Conservation (phyloP, 2,113 vertebrate species). For the Nestor notabilis region DNA sequence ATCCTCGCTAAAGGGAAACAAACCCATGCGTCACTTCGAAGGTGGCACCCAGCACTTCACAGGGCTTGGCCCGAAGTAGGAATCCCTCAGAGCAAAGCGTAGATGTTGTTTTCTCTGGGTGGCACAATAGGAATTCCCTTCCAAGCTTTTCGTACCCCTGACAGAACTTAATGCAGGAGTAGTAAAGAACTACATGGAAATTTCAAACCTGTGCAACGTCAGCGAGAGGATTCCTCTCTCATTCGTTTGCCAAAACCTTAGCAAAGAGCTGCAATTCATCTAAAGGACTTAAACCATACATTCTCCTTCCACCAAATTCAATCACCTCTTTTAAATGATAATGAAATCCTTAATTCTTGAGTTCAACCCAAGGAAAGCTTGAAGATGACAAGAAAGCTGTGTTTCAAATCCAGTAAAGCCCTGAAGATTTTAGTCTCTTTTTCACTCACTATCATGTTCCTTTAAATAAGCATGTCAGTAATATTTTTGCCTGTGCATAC, state of each 20-base stretch:
- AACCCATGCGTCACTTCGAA: fast-evolving
- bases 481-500: fast-evolving
- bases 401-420: background rate
- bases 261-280: background rate
- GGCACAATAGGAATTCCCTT: background rate
- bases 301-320: background rate
- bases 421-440: background rate
- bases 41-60: background rate
- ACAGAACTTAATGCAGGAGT: background rate
- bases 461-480: background rate
- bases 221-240: background rate
- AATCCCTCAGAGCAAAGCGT: background rate
- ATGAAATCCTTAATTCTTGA: slow-evolving; percentile 12
- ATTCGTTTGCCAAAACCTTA: background rate
- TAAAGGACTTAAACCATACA: background rate
- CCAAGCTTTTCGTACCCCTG: background rate
- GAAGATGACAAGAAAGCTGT: background rate
- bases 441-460: background rate
- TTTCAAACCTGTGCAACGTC: background rate
- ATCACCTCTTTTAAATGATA: background rate
- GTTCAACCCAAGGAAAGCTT: background rate
- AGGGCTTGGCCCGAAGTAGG: background rate
- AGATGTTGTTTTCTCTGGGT: background rate
- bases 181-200: background rate
- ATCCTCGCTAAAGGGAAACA: background rate